Evolutionary conservation across 2,113 vertebrate genomes (phyloP), one percentile per base, ranked within the genome.

Genomic region (Potamarius usumacintae): DNA sequence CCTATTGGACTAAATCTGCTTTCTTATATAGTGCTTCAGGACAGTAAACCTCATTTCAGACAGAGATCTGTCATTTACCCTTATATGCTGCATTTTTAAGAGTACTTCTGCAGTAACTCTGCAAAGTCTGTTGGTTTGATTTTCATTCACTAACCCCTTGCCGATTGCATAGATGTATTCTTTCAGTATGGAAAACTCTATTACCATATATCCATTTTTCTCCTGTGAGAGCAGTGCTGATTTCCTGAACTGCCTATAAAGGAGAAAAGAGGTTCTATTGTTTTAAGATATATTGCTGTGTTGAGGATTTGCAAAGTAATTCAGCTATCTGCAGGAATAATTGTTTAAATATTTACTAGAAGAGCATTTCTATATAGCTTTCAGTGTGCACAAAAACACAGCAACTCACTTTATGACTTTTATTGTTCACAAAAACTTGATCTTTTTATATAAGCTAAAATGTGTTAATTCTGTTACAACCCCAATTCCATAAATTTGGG

Each of bases 181-280:
- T 65, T 92, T 94, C 82, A 93, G 92, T 90, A 93, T 89, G 89
- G 88, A 84, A 85, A 85, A 86, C 89, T 86, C 88, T 90, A 90
- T 90, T 57, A 17, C 52, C 92, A 91, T 90, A 86, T 83, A 90
- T 80, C 82, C 88, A 89, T 90, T 80, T 90, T 71, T 88, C 80
- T 55, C 25, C 85, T 72, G 86, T 63, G 83, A 14, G 27, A 80
- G 62, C 53, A 71, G 82, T 11, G 30, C 52, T 42, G 22, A 18
- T 34, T 84, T 65, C 72, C 79, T 60, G 69, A 80, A 78, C 17
- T 58, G 57, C 52, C 34, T 65, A 18, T 30, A 83, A 27, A 69
- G 67, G 65, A 87, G 25, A 85, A 60, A 84, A 65, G 27, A 48
- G 53, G 34, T 52, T 71, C 77, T n/a, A 18, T 80, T 78, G 83